Conservation (phyloP, 2,797 vertebrate species). For the Crocodylus rhombifer region DNA sequence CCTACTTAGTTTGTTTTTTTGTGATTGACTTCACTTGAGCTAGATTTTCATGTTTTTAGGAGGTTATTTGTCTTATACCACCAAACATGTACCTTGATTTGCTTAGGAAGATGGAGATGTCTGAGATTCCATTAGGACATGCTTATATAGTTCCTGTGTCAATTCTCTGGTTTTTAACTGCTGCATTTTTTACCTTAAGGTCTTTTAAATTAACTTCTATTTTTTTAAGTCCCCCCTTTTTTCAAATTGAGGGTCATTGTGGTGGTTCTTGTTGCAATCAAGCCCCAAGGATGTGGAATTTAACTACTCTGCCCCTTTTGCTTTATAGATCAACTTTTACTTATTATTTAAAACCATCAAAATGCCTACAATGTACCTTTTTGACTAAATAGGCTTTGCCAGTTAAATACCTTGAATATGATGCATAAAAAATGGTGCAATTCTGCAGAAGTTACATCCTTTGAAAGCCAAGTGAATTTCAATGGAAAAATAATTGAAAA, state of each 20-base stretch:
- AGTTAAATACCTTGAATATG: neutral
- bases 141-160: neutral
- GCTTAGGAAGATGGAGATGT: neutral
- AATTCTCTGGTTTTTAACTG: neutral
- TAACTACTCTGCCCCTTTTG: too few relatives aligned
- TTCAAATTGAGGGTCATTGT: too few relatives aligned
- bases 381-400: neutral
- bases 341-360: too few relatives aligned
- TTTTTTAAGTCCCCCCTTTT: too few relatives aligned
- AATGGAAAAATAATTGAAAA: neutral
- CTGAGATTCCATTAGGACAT: neutral
- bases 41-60: neutral
- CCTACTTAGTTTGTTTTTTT: neutral
- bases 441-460: neutral
- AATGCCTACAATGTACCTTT: too few relatives aligned
- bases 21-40: neutral
- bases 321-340: too few relatives aligned
- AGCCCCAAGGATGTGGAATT: too few relatives aligned
- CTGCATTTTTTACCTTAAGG: neutral
- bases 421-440: neutral
- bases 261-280: too few relatives aligned
- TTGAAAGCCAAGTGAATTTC: neutral
- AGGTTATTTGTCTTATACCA: neutral
- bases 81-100: neutral
- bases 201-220: too few relatives aligned